Base-by-base conservation (phyloP, 1,140 invertebrate genomes). In the Scaptomyza pallida region DNA sequence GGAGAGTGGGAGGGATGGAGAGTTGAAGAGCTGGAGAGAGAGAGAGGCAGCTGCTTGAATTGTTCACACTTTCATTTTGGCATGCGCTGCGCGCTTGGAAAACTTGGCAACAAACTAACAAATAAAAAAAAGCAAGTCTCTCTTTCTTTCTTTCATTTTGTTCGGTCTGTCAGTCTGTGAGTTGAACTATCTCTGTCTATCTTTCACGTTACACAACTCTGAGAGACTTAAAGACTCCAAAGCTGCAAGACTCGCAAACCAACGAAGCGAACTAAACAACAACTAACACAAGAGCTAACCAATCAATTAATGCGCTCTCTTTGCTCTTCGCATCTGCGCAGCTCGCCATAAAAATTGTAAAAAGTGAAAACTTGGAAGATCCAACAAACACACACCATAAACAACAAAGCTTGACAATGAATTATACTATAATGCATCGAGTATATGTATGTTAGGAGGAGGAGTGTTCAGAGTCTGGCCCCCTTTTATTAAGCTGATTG, bases 21-120 rank as follows among this genome's bases (percentile, higher is more conserved):
- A n/a, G 33, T n/a, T n/a, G n/a, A 9, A 17, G 35, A 56, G 43
- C 35, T 23, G 0, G 3, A 2, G 40, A 56, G 17, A 51, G 44
- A 26, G 51, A 57, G 45, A 45, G 33, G 26, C 45, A 60, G 54
- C 45, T 60, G 60, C 57, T 62, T 57, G 50, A 50, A 59, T 68
- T 75, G 64, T 83, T 82, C 78, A 82, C 78, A 82, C 78, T 82
- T 82, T 82, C 78, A 82, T 82, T 82, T 80, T 72, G 76, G 77
- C 76, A 61, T 79, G 76, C 55, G 44, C 33, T 48, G 30, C 48
- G 17, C 40, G 30, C 41, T 70, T 72, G 55, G 64, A 55, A 68
- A 61, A 67, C 45, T 37, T 65, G 50, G 57, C 23, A n/a, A 6
- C 65, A 40, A 67, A 67, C 62, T 21, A 59, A 60, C 23, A 71